These are phyloP conservation scores for Buteo buteo DNA, from an alignment of 2,113 vertebrate genomes.

Conservation along the genomic window DNA sequence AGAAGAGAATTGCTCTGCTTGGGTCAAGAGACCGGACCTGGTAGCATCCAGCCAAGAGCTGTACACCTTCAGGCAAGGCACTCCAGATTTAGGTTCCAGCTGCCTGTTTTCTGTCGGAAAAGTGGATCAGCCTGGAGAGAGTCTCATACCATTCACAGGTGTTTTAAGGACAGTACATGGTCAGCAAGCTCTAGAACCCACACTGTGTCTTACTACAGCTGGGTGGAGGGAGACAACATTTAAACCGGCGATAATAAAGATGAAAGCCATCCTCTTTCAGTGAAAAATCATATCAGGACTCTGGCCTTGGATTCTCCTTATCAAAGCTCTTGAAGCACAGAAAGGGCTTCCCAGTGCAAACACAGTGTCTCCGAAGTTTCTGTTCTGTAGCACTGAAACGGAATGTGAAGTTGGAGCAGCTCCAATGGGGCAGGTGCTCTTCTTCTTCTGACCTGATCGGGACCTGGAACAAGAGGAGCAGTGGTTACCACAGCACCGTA, in stretches of 20 bases:
- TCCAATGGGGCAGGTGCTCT: not conserved
- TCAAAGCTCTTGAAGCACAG: not conserved
- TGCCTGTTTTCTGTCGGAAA: not conserved
- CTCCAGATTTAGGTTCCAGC: not conserved
- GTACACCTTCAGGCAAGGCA: too few species aligned
- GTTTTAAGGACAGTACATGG: not conserved
- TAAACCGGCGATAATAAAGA: not conserved
- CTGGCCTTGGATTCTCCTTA: not conserved
- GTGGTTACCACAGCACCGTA: too few species aligned
- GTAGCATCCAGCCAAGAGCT: not conserved
- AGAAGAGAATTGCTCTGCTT: not conserved
- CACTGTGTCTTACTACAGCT: not conserved
- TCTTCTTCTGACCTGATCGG: too few species aligned
- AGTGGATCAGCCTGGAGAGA: too few species aligned
- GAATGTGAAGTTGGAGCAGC: not conserved
- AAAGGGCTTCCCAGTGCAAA: not conserved
- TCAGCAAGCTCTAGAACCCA: not conserved
- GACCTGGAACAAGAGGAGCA: not conserved
- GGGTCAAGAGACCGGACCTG: not conserved
- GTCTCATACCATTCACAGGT: not conserved
- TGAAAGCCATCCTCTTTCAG: not conserved
- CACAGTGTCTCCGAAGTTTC: rapidly evolving
- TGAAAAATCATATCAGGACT: not conserved
- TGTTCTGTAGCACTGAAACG: not conserved
- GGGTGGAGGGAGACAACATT: not conserved